Base-by-base conservation (phyloP, 2,797 vertebrate species). In the Vultur gryphus region DNA sequence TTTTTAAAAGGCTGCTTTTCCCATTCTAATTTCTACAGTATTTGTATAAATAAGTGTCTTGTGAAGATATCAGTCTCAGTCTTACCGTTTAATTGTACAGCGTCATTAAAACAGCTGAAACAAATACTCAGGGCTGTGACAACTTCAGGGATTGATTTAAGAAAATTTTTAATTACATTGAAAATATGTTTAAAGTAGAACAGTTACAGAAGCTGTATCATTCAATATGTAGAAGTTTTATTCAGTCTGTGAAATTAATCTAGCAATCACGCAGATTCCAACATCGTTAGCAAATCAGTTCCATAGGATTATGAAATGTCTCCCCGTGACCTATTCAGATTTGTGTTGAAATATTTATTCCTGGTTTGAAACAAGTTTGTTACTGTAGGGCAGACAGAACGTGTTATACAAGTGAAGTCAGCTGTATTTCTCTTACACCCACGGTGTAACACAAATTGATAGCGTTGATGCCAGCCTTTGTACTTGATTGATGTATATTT, bases 341-440 rank as follows among this genome's bases (percentile, higher is more conserved):
- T 82, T 81, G 37, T 84, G 88, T 91, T 89, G 86, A 93, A 87
- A 94, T 92, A 87, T 67, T 89, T 95, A 85, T 89, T 90, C 79
- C 58, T 72, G 51, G 31, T 87, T 94, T 79, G 73, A 72, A 94
- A 76, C 91, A 84, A 86, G 87, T 66, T 94, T 89, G 80, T 95
- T 89, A 77, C 91, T 77, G 90, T 82, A 95, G 93, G 91, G 85
- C 94, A 96, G 91, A 91, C 66, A 57, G 87, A 91, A 89, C 82
- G 1, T 78, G 94, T 95, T 93, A n/a, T 21, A 92, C 94, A 72
- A 82, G 80, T 59, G 51, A 78, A 79, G 77, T 75, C 83, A 91
- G 89, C 93, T 90, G 70, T 62, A 54, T 89, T 84, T 87, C 69
- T 67, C n/a, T 4, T 54, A 33, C 84, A 66, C 58, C 78, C 54